Base-by-base conservation (phyloP, 2,797 vertebrate species). In the Clamator glandarius region DNA sequence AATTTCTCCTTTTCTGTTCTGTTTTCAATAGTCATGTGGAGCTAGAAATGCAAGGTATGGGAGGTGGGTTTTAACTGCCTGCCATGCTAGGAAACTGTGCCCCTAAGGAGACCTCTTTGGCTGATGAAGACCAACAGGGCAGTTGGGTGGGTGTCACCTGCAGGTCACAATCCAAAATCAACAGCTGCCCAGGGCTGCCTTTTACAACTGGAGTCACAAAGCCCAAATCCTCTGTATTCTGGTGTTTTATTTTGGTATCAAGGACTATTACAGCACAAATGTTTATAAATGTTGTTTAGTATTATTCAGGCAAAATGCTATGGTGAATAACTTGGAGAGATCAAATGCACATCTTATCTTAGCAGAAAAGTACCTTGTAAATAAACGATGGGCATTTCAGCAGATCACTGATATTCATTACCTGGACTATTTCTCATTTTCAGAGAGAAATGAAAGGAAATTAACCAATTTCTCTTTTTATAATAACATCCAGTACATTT, bases 391-490 rank as follows among this genome's bases (percentile, higher is more conserved):
- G 92, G 75, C 84, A 94, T 94, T 97, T 95, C 85, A 95, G 76
- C 61, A 92, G 81, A 96, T 95, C 89, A 93, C 87, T 69, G 93
- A 97, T 93, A 97, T 97, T 97, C 96, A 97, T 97, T 97, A 96
- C 94, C 61, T 92, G 90, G 85, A 84, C 15, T 5, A 93, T 95
- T 97, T 97, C 96, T 97, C 96, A 97, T 97, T 97, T 97, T 97
- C 91, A 83, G 95, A 85, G 63, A 97, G 92, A 97, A 97, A 96
- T 95, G 97, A 97, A 96, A 76, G 94, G 95, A 97, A 98, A 97
- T 97, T 87, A 97, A 92, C 94, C 87, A 95, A 95, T 98, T 98
- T 96, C 68, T 96, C 92, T 95, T 96, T 96, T 96, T 95, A 95
- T 97, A 97, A 96, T 93, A 97, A 94, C 7, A 84, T 84, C 94